phyloP scores from a whole-genome alignment of 2,797 vertebrate species.

The Anguilla anguilla region DNA sequence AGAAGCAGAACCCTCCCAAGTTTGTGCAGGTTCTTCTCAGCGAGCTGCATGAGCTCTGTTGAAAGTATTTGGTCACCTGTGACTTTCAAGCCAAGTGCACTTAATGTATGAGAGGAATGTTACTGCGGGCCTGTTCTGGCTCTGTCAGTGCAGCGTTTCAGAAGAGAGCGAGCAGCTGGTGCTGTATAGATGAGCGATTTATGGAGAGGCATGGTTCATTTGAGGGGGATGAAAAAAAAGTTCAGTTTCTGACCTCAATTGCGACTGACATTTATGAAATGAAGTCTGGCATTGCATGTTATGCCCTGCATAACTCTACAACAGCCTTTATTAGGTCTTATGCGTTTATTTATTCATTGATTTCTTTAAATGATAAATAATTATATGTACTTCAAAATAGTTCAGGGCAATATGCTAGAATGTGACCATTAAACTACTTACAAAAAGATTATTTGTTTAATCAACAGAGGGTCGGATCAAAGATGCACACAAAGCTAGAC shows the following conservation, averaged over 20 bases:
- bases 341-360: background rate
- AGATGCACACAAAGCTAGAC: conserved; percentile 64
- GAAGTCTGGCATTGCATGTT: background rate
- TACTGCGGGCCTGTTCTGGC: background rate
- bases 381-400: background rate
- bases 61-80: background rate
- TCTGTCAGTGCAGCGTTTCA: background rate
- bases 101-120: background rate
- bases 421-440: background rate
- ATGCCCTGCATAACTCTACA: background rate
- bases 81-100: background rate
- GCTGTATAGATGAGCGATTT: background rate
- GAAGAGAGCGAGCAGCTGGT: background rate
- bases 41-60: background rate
- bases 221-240: background rate
- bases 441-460: background rate
- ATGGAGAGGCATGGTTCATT: background rate
- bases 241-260: background rate
- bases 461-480: conserved; percentile 73
- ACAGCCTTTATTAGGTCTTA: background rate
- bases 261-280: background rate
- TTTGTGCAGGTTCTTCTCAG: background rate
- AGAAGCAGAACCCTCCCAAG: background rate
- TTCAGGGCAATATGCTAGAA: background rate
- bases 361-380: background rate